These are phyloP conservation scores for Mimachlamys varia DNA, from an alignment of 2,888 invertebrate species.

Conservation along the genomic window DNA sequence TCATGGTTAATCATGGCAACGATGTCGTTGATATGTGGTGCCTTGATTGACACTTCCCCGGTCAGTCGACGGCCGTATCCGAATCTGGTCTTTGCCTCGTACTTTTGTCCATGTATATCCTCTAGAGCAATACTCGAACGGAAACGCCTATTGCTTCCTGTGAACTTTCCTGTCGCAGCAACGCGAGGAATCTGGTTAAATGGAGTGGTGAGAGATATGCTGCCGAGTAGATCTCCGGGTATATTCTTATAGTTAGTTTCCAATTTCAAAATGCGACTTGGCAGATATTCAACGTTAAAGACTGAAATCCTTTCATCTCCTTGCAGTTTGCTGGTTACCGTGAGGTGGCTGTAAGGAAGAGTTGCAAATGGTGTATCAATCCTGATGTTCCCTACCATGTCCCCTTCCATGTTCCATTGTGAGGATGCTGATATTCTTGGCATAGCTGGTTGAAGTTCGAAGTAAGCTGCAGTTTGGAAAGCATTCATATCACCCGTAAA, in stretches of 20 bases:
- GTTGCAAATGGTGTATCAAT: conserved; percentile 60
- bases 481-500: conserved; percentile 41
- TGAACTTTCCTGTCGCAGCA: conserved; percentile 34
- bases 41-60: conserved; percentile 33
- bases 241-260: conserved; percentile 34
- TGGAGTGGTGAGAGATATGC: conserved; percentile 55
- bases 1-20: background rate
- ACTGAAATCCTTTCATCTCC: conserved; percentile 47
- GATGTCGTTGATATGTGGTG: conserved; percentile 36
- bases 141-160: background rate
- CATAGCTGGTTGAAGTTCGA: conserved; percentile 58
- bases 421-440: conserved; percentile 53
- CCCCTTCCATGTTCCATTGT: conserved; percentile 52
- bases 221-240: conserved; percentile 45
- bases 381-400: conserved; percentile 55
- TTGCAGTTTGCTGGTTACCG: conserved; percentile 48
- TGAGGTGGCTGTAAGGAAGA: conserved; percentile 57
- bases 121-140: background rate
- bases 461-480: conserved; percentile 55
- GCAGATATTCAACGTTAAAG: conserved; percentile 49
- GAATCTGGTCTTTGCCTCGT: conserved; percentile 39
- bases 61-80: conserved; percentile 52
- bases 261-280: conserved; percentile 40
- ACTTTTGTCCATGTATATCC: background rate
- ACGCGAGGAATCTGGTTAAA: conserved; percentile 44